Base-by-base conservation (phyloP, 2,888 invertebrate genomes). In the Folsomia candida region DNA sequence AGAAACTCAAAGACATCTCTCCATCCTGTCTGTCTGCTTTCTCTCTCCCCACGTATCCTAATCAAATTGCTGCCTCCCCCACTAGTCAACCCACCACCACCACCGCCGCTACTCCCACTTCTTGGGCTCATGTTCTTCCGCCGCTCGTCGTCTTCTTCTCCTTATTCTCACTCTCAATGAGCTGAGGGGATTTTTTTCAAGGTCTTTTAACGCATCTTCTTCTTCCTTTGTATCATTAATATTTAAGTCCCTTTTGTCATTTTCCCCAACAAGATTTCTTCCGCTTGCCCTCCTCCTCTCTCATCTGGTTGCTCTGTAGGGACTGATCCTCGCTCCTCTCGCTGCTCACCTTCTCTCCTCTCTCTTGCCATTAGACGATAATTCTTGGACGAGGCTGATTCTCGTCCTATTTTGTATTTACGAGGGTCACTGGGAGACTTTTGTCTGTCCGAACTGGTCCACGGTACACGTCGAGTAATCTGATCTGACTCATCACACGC, bases 171-270 rank as follows among this genome's bases (percentile, higher is more conserved):
- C 37, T 37, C 37, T 37, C 37, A 37, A 37, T 37, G 37, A 37
- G 37, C 54, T 54, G 54, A 54, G 54, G 54, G 54, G 54, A 54
- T 54, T 54, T 54, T 54, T 22, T 20, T 54, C 37, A 37, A 37
- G 37, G 37, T 37, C 54, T 54, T 22, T 54, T 54, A 54, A 54
- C 54, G 54, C 54, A 54, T 54, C 54, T 22, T 37, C 37, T 37
- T 37, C 37, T 37, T 54, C 54, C 54, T 54, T 54, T 54, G 54
- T 54, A 54, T 54, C 54, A 54, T 54, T 54, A 54, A 54, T 54
- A 54, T 54, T 54, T 54, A 54, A 54, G 54, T 18, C 22, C 54
- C 37, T 37, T 54, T 54, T 54, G 54, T 54, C 54, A 54, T 54
- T 54, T 54, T 54, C 54, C 22, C 20, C 54, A 54, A 54, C 54